Evolutionary conservation across 2,888 invertebrate genomes (phyloP), one percentile per base, ranked within the genome.

Genomic region (Acrocyrtus sp.): DNA sequence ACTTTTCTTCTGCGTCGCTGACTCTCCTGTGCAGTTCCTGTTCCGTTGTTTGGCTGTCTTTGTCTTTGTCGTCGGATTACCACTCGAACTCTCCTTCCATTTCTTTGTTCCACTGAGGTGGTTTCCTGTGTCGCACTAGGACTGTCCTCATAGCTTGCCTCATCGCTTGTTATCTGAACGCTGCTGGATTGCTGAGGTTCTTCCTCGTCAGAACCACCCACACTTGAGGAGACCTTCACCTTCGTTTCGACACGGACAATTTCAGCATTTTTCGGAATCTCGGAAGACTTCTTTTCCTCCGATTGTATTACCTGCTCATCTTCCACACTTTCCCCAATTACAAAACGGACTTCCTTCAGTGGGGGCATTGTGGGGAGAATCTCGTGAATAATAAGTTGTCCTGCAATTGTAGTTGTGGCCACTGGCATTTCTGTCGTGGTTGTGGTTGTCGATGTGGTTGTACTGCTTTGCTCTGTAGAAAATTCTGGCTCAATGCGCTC

Each of bases 281-380:
- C 51, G 22, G 19, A 22, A 10, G 48, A 48, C 2, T 21, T 15
- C 3, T 45, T 15, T 22, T 48, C 48, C 4, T 21, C 5, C 10
- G 48, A 21, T 24, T 26, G 51, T 15, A 51, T 51, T 34, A 21
- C 56, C 45, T 62, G 54, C 26, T 69, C 61, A 45, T 69, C 69
- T 50, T 69, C 69, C n/a, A 69, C 48, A 39, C 69, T 69, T n/a
- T 69, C 69, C 3, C 69, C 69, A 47, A 69, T 56, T 5, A 69
- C 61, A 41, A 61, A 61, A 21, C 61, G 53, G 10, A 69, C 29
- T 41, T 69, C 61, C 39, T 61, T 69, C 8, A 61, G 24, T 5
- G 69, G 69, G 1, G 69, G 61, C 54, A 61, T 61, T 8, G 69
- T 69, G 12, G 69, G 69, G 24, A 69, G 61, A 27, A 69, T 69